Percentiles rank a stretch among this genome's conserved stretches.
Evolutionary conservation across 53 echinoderm and acorn worm genomes (phyloP).

Genomic region (Actinopyga echinites): DNA sequence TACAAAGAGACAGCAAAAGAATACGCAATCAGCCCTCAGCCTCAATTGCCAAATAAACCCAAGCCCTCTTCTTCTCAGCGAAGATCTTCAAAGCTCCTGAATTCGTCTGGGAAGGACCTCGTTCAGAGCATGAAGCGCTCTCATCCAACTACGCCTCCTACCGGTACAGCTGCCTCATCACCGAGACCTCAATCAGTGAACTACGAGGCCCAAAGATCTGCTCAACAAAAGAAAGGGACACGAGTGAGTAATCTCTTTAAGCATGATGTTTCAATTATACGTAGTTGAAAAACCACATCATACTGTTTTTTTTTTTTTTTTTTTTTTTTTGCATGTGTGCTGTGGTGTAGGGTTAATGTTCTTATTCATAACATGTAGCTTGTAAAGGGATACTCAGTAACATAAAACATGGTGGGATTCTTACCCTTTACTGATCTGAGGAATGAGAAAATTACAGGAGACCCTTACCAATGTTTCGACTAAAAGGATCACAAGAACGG

Average conservation of each 20-base stretch:
- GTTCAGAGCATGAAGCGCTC: conserved; percentile 13
- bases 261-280: too few species aligned
- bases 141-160: conserved; percentile 18
- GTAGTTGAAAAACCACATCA: too few species aligned
- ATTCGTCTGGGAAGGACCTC: neutral
- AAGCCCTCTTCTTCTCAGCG: conserved; percentile 5
- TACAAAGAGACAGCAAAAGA: conserved; percentile 3
- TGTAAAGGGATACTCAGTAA: too few species aligned
- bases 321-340: too few species aligned
- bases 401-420: too few species aligned
- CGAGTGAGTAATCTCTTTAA: neutral
- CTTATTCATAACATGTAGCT: too few species aligned
- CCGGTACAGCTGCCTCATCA: neutral
- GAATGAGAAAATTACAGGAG: too few species aligned
- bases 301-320: too few species aligned
- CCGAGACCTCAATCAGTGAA: neutral
- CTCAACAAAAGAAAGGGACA: neutral
- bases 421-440: too few species aligned
- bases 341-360: too few species aligned
- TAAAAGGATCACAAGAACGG: too few species aligned
- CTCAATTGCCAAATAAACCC: neutral
- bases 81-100: neutral
- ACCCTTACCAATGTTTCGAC: too few species aligned
- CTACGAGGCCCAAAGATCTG: neutral
- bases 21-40: neutral